These are phyloP conservation scores for Maniola hyperantus DNA, from an alignment of 2,888 invertebrate genomes.

Conservation along the genomic window DNA sequence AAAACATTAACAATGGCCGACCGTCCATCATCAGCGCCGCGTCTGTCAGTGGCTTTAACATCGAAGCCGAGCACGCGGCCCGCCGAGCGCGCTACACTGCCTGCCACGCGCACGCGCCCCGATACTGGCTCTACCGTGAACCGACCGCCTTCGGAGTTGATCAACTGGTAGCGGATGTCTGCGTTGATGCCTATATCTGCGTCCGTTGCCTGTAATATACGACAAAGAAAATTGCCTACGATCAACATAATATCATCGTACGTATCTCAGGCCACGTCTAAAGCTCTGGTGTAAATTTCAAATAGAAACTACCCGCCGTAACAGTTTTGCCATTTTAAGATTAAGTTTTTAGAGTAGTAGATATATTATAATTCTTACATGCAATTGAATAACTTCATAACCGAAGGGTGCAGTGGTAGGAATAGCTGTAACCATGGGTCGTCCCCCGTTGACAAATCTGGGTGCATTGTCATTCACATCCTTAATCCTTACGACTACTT, in stretches of 20 bases:
- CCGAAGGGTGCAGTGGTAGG: conserved; percentile 92
- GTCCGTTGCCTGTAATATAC: conserved; percentile 84
- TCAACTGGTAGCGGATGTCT: conserved; percentile 90
- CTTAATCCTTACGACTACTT: conserved; percentile 88
- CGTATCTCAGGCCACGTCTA: background rate
- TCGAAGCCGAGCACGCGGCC: conserved; percentile 93
- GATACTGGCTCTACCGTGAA: conserved; percentile 90
- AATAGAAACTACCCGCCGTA: too few relatives aligned
- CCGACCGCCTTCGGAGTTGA: conserved; percentile 88
- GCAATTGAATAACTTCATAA: conserved; percentile 89
- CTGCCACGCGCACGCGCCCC: conserved; percentile 89
- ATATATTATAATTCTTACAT: too few relatives aligned
- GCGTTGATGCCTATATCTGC: conserved; percentile 89
- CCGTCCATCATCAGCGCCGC: conserved; percentile 90
- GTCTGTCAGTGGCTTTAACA: conserved; percentile 92
- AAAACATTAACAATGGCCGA: conserved; percentile 93
- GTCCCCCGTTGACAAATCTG: conserved; percentile 87
- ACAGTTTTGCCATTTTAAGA: too few relatives aligned
- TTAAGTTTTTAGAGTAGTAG: too few relatives aligned
- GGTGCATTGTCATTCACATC: conserved; percentile 94
- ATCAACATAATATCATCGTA: background rate
- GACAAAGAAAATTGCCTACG: background rate
- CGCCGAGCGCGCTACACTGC: conserved; percentile 86
- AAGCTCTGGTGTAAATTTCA: too few relatives aligned
- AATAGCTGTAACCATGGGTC: conserved; percentile 91